Evolutionary conservation across 2,888 invertebrate genomes (phyloP), one percentile per base, ranked within the genome.

Genomic region (Harpalus rubripes): DNA sequence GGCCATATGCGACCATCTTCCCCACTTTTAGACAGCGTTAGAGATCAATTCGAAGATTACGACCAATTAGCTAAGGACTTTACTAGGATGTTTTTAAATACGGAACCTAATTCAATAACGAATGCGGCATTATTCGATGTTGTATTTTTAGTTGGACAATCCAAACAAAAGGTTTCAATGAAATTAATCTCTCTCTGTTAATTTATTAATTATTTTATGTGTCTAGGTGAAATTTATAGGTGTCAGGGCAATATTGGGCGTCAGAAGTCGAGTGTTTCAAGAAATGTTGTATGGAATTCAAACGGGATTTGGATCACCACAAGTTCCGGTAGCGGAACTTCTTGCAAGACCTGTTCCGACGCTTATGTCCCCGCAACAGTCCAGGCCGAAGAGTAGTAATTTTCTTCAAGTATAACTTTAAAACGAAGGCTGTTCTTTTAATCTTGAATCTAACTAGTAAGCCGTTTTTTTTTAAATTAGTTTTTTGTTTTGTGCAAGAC

Each of bases 251-350:
- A 98, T 98, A 89, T 92, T 98, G 85, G 98, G 97, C 72, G 98
- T 98, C 0, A 93, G 98, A 87, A 98, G 97, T 93, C 95, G 96
- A 88, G 96, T 96, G n/a, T 96, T 95, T 90, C 96, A 98, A 93
- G 98, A 98, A 92, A 98, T 98, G 97, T 92, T 98, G 78, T 98
- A 98, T 90, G 98, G 98, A 85, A 98, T 98, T 88, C 97, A 97
- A 90, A 96, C 97, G 0, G 98, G 98, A 80, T 97, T 98, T 90
- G 98, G 98, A 3, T 97, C 97, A 72, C 97, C 98, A 0, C 97
- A 98, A 92, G 97, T 97, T 86, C 97, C 98, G 0, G 97, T 98
- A 2, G 97, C 97, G 0, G 98, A 98, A 90, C 92, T 98, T 74
- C 92, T 98, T 84, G 95, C 97, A 0, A 93, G 97, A 84, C 97